Conservation (phyloP, 2,113 vertebrate species). For the Cheirogaleus medius region DNA sequence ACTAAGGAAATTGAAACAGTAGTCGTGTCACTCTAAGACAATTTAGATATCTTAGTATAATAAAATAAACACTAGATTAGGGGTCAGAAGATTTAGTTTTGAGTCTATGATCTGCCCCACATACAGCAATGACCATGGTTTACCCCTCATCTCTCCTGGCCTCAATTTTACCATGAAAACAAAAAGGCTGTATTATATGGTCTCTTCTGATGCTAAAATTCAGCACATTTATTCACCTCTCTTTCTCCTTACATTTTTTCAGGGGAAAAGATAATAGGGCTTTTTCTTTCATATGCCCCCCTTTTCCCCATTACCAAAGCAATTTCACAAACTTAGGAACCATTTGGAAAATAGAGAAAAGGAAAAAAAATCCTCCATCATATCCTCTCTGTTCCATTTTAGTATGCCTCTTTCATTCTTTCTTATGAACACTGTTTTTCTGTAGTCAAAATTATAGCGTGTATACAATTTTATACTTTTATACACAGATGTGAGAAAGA, state of each 20-base stretch:
- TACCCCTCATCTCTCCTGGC: not conserved
- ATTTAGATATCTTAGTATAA: not conserved
- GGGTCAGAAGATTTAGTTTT: not conserved
- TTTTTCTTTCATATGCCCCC: not conserved
- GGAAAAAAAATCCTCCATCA: not conserved
- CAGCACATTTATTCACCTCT: not conserved
- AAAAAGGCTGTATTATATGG: not conserved
- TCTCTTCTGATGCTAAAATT: not conserved
- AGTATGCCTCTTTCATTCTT: not conserved
- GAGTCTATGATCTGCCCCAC: not conserved
- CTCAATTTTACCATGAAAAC: not conserved
- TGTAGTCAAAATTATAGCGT: slow-evolving; percentile 4
- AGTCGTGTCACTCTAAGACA: not conserved
- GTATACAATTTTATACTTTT: not conserved
- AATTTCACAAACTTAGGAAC: slow-evolving; percentile 10
- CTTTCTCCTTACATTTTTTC: not conserved
- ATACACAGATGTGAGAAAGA: not conserved
- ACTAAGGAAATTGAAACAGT: not conserved
- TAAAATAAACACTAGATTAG: not conserved
- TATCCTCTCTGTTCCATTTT: not conserved
- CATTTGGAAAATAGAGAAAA: slow-evolving; percentile 8
- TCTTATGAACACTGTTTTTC: not conserved
- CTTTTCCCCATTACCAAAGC: not conserved
- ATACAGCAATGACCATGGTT: not conserved
- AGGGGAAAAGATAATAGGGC: not conserved